These are phyloP conservation scores for Micromussa lordhowensis DNA, from an alignment of 92 coral and sea anemone genomes.

Conservation along the genomic window DNA sequence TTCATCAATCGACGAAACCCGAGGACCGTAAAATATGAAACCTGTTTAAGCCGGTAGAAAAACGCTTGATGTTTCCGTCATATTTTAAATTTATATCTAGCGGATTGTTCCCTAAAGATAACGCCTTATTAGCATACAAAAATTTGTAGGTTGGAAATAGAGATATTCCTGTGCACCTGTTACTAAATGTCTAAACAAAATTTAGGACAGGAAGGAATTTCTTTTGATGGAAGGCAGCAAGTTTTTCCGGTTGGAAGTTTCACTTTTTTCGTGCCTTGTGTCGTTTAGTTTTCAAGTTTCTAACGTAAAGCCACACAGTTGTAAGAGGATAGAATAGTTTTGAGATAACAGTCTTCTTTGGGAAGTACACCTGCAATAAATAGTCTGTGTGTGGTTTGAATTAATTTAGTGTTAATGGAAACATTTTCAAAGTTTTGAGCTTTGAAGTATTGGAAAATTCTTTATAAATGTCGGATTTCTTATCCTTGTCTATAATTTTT, in stretches of 20 bases:
- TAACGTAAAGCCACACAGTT: not conserved
- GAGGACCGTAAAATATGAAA: constrained; percentile 19
- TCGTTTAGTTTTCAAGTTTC: not conserved
- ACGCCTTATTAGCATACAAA: constrained; percentile 15
- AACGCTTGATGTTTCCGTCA: constrained; percentile 12
- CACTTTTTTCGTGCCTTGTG: not conserved
- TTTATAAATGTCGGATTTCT: not conserved
- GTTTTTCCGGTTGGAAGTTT: not conserved
- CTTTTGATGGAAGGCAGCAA: not conserved
- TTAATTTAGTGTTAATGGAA: constrained; percentile 27
- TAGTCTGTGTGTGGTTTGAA: constrained; percentile 29
- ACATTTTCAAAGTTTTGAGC: constrained; percentile 15
- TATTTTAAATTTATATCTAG: constrained; percentile 18
- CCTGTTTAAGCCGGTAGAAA: constrained; percentile 29
- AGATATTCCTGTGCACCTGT: constrained; percentile 32
- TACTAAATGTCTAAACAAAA: constrained; percentile 31
- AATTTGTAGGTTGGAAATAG: constrained; percentile 20
- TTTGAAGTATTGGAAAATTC: not conserved
- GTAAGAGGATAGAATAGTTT: not conserved
- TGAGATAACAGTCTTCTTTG: not conserved
- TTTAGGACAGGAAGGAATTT: constrained; percentile 12
- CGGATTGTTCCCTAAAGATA: constrained; percentile 31
- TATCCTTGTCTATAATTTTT: not conserved
- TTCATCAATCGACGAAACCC: constrained; percentile 17
- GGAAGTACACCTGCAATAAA: constrained; percentile 17